These are phyloP conservation scores for Lepidostoma basale DNA, from an alignment of 1,140 invertebrate species.

Conservation along the genomic window DNA sequence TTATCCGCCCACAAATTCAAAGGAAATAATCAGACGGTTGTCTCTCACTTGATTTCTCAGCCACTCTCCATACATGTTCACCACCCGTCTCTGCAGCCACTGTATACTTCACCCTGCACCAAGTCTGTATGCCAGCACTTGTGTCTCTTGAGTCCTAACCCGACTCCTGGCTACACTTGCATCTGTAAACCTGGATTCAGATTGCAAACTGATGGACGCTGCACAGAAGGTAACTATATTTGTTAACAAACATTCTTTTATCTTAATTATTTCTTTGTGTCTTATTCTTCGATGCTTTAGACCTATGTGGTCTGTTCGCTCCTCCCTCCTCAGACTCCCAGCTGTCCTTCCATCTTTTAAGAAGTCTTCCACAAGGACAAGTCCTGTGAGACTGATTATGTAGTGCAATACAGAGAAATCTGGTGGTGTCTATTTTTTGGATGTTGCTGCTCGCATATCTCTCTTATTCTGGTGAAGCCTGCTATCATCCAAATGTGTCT, in stretches of 20 bases:
- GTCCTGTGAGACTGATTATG: too few species aligned
- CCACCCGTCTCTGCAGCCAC: conserved; percentile 91
- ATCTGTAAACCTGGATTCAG: conserved; percentile 90
- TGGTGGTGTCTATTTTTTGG: too few species aligned
- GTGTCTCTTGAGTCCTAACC: conserved; percentile 83
- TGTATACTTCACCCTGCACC: conserved; percentile 81
- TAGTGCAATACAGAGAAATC: too few species aligned
- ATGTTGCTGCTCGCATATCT: too few species aligned
- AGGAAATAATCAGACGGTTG: conserved; percentile 89
- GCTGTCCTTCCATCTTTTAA: too few species aligned
- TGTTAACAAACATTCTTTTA: conserved; percentile 38
- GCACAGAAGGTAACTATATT: conserved; percentile 66
- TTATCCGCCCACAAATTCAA: conserved; percentile 90
- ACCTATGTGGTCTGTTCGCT: too few species aligned
- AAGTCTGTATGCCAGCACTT: conserved; percentile 85
- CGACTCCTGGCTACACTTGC: conserved; percentile 78
- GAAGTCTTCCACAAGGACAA: too few species aligned
- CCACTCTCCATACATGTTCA: conserved; percentile 93
- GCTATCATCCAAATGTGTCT: too few species aligned
- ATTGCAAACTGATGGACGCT: conserved; percentile 70
- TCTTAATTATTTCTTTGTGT: too few species aligned
- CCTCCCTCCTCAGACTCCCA: too few species aligned
- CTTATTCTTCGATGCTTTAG: too few species aligned
- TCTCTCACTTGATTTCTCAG: conserved; percentile 92
- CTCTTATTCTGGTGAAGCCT: too few species aligned